Conservation (phyloP, 2,797 vertebrate genomes). For the Eptatretus atami region DNA sequence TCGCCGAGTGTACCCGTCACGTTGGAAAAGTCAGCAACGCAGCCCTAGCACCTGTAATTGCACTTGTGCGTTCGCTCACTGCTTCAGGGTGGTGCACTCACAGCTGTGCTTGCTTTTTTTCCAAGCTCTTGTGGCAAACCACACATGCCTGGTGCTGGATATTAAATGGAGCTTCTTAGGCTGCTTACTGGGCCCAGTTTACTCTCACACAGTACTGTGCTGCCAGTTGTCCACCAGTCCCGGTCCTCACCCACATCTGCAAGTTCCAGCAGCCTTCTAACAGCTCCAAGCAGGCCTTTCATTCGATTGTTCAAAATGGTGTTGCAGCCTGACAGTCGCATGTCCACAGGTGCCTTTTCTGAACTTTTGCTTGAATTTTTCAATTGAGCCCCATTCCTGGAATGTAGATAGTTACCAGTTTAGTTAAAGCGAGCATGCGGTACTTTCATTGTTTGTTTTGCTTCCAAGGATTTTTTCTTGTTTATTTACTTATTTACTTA, state of each 20-base stretch:
- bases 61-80: conserved; percentile 40
- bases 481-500: no score
- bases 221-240: background rate
- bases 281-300: conserved; percentile 39
- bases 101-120: conserved; percentile 34
- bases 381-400: no score
- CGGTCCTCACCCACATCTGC: background rate
- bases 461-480: no score
- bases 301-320: conserved; percentile 43
- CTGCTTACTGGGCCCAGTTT: conserved; percentile 30
- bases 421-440: no score
- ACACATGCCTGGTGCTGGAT: conserved; percentile 20
- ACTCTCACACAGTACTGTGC: conserved; percentile 14
- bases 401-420: no score
- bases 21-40: conserved; percentile 28
- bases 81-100: conserved; percentile 36
- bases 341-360: conserved; percentile 20
- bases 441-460: no score
- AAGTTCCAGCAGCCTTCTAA: conserved; percentile 18
- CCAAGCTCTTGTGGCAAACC: conserved; percentile 27
- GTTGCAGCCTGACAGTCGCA: conserved; percentile 31
- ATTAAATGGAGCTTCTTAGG: conserved; percentile 27
- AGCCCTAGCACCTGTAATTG: conserved; percentile 19
- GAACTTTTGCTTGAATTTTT: background rate
- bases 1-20: conserved; percentile 28